phyloP scores from a whole-genome alignment of 37 sponge, comb jelly and placozoan genomes.

The Agelas oroides region DNA sequence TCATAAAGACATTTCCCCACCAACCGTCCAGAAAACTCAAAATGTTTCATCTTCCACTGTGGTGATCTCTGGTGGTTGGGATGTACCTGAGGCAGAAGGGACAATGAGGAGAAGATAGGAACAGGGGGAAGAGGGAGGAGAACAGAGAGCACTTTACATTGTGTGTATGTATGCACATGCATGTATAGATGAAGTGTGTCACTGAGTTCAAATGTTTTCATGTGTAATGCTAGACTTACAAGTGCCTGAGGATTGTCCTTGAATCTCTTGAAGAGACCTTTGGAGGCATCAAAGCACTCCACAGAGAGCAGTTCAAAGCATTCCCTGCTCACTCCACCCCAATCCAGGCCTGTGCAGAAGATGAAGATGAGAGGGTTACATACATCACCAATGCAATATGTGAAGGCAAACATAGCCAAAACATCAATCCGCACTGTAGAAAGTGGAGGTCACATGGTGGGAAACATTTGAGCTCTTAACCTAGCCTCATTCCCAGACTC shows the following conservation, averaged over 20 bases:
- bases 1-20: constrained; percentile 95
- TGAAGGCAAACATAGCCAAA: neutral
- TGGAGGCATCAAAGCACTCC: constrained; percentile 63
- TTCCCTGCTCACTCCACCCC: constrained; percentile 89
- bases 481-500: neutral
- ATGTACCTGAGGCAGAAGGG: constrained; percentile 47
- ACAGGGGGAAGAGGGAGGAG: neutral
- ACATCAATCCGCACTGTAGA: too few relatives aligned
- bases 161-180: too few relatives aligned
- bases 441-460: too few relatives aligned
- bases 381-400: too few relatives aligned
- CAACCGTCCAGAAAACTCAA: constrained; percentile 82
- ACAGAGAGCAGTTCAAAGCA: constrained; percentile 75
- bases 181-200: too few relatives aligned
- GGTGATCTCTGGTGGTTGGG: constrained; percentile 46
- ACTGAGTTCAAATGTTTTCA: too few relatives aligned
- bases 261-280: constrained; percentile 76
- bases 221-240: constrained; percentile 26
- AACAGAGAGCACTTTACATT: too few relatives aligned
- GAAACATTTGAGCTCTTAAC: too few relatives aligned
- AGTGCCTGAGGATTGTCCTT: constrained; percentile 58
- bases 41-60: constrained; percentile 53
- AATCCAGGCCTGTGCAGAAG: constrained; percentile 74
- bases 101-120: too few relatives aligned
- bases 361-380: too few relatives aligned